Conservation (phyloP, 2,113 vertebrate genomes). For the Etia nguti region DNA sequence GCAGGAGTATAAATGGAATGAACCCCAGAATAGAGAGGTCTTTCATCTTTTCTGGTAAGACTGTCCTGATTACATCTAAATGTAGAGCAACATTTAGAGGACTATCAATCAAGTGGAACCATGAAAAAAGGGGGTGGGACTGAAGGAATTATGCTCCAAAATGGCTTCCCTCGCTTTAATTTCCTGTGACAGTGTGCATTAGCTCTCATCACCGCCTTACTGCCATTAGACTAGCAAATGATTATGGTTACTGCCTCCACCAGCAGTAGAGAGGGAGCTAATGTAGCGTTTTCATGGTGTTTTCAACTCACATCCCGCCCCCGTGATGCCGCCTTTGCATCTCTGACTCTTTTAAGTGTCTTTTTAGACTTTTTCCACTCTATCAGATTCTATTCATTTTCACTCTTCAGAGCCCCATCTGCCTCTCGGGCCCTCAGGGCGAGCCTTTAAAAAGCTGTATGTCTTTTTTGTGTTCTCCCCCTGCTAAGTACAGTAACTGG, state of each 20-base stretch:
- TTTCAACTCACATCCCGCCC: conserved; percentile 39
- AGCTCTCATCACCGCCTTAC: conserved; percentile 58
- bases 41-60: conserved; percentile 77
- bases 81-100: conserved; percentile 75
- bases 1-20: conserved; percentile 67
- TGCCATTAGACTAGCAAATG: conserved; percentile 62
- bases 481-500: conserved; percentile 49
- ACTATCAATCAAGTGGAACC: conserved; percentile 71
- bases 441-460: conserved; percentile 49
- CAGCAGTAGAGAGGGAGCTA: conserved; percentile 42
- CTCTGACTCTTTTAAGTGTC: conserved; percentile 55
- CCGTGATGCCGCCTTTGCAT: conserved; percentile 42
- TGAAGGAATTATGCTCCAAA: conserved; percentile 61
- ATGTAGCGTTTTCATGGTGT: conserved; percentile 56
- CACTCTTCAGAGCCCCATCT: conserved; percentile 51
- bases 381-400: conserved; percentile 65
- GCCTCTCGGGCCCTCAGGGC: conserved; percentile 34
- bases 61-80: conserved; percentile 79
- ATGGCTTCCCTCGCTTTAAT: conserved; percentile 65
- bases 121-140: conserved; percentile 41
- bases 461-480: conserved; percentile 30
- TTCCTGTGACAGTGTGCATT: conserved; percentile 64
- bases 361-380: conserved; percentile 69
- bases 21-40: conserved; percentile 75
- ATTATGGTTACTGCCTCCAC: conserved; percentile 46